Conservation (phyloP, 2,797 vertebrate species). For the Pantherophis vulpinus region DNA sequence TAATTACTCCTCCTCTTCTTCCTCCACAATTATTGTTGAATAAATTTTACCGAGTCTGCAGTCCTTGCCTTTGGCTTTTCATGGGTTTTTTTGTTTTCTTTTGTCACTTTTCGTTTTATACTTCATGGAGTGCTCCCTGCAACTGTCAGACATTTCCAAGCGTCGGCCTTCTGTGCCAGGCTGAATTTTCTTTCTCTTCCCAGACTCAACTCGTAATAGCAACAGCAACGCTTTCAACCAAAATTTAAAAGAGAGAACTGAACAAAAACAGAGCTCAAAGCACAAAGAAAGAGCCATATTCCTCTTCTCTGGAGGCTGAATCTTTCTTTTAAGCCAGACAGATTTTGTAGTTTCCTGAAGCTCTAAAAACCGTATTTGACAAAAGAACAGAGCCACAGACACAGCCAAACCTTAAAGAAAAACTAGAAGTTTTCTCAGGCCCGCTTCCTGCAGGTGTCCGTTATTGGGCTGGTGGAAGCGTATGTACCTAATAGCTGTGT, state of each 20-base stretch:
- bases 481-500: neutral
- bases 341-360: neutral
- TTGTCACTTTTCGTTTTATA: neutral
- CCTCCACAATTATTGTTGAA: slow-evolving; percentile 19
- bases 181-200: neutral
- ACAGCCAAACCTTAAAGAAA: too few species aligned
- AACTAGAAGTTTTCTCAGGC: neutral
- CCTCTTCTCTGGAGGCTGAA: neutral
- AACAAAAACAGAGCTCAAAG: neutral
- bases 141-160: neutral
- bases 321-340: neutral
- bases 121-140: neutral
- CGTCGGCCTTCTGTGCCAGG: neutral
- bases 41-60: neutral
- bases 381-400: neutral
- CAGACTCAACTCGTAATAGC: neutral
- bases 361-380: neutral
- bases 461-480: neutral
- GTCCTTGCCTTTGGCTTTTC: neutral
- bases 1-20: slow-evolving; percentile 15
- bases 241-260: neutral
- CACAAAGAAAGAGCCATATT: neutral
- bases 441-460: neutral
- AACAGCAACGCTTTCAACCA: neutral
- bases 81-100: too few species aligned